A percentile compares a stretch with the other conserved stretches of the same genome.
These are phyloP conservation scores for Labeo calbasu DNA, from an alignment of 2,797 vertebrate genomes.

Conservation along the genomic window DNA sequence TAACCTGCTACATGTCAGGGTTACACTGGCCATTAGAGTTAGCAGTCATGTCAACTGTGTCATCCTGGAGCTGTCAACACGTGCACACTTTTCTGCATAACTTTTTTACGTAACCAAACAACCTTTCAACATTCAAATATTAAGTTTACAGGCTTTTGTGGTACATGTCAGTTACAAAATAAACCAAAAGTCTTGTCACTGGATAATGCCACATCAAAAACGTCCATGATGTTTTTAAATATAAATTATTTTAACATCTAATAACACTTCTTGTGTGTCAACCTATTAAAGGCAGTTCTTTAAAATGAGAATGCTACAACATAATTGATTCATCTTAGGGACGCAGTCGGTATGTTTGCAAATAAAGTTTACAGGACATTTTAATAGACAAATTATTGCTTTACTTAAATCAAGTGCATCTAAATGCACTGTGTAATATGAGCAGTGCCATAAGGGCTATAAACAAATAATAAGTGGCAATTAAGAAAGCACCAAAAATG, in stretches of 20 bases:
- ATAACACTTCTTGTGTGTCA: not conserved
- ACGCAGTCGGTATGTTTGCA: not conserved
- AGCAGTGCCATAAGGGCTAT: not conserved
- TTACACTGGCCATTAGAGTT: constrained; percentile 70
- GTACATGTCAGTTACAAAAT: not conserved
- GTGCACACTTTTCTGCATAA: not conserved
- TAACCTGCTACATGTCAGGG: constrained; percentile 62
- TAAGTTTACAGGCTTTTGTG: not conserved
- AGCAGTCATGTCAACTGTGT: constrained; percentile 73
- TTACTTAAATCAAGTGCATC: not conserved
- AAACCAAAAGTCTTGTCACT: not conserved
- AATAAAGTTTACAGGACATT: not conserved
- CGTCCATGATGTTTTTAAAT: not conserved
- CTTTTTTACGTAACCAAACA: constrained; percentile 1
- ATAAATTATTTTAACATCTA: not conserved
- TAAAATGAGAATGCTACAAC: not conserved
- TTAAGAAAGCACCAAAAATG: not conserved
- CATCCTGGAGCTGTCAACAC: constrained; percentile 64
- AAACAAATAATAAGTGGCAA: not conserved
- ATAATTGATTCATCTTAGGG: not conserved
- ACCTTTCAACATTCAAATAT: not conserved
- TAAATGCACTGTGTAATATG: not conserved
- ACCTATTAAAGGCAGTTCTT: not conserved
- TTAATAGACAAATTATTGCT: not conserved
- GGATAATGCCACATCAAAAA: not conserved